Evolutionary conservation across 2,113 vertebrate genomes (phyloP), one percentile per base, ranked within the genome.

Genomic region (Cheirogaleus medius): DNA sequence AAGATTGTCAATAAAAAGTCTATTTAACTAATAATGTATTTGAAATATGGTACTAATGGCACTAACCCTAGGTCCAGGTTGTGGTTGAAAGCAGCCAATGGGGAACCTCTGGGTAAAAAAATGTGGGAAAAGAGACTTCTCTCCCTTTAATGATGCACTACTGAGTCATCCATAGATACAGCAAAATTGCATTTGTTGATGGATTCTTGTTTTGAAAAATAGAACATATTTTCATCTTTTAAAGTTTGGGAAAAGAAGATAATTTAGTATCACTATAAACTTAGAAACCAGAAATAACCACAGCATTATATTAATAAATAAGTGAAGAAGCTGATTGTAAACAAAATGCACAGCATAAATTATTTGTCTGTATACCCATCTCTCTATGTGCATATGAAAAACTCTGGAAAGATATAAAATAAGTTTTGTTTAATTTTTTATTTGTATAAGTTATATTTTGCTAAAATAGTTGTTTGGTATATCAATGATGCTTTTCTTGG

Each of bases 211-310:
- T 81, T 63, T 17, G 64, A 60, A 74, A 44, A 44, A 15, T 0
- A 29, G 34, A 68, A 25, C 3, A 25, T 9, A 7, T 8, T 69
- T 87, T 71, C 73, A 10, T 25, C 23, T 56, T 56, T 77, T 37
- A 12, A 76, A 52, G 71, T 52, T 94, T 93, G 39, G 4, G n/a
- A 58, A 92, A 47, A 29, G 29, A 78, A 42, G 60, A 82, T 74
- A 73, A 86, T 54, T 32, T 64, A 84, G 21, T 29, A 64, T 68
- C 9, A 20, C 3, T 23, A 42, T 76, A 69, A 86, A 90, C 87
- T 47, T 39, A 60, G 27, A 56, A 25, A 87, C 1, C 10, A 29
- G 32, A 15, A 69, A 25, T 76, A 56, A 52, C 6, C 34, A 37
- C 14, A 10, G 5, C 14, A 29, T 27, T 34, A 34, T 18, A 29